Evolutionary conservation across 2,113 vertebrate species (phyloP).

Genomic region (Muntiacus muntjak): DNA sequence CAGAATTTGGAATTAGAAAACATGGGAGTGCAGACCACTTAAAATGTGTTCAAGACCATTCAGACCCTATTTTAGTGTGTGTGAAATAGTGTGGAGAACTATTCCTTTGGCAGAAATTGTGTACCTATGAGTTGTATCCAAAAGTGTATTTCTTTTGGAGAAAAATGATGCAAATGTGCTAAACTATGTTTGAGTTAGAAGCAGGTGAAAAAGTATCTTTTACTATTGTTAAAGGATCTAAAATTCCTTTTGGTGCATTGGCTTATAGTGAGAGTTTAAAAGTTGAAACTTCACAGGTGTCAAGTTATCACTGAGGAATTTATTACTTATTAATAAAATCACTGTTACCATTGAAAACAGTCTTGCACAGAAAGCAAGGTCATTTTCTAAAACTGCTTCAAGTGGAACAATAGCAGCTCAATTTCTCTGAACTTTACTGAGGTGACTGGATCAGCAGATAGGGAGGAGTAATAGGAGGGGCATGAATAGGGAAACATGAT

Average conservation of each 20-base stretch:
- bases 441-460: background rate
- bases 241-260: conserved; percentile 41
- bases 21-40: background rate
- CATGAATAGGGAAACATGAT: background rate
- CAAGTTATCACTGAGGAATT: conserved; percentile 60
- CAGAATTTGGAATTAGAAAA: conserved; percentile 1
- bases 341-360: conserved; percentile 53
- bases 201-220: conserved; percentile 56
- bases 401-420: conserved; percentile 11
- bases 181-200: conserved; percentile 50
- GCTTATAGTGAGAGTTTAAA: conserved; percentile 53
- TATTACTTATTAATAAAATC: conserved; percentile 63
- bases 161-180: conserved; percentile 43
- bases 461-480: background rate
- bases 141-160: conserved; percentile 55
- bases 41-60: background rate
- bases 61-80: conserved; percentile 2
- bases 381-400: conserved; percentile 3
- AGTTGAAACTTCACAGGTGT: conserved; percentile 56
- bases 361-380: conserved; percentile 29
- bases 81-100: conserved; percentile 45
- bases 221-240: conserved; percentile 54
- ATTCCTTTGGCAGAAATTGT: conserved; percentile 31
- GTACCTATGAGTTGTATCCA: background rate
- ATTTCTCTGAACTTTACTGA: conserved; percentile 47